phyloP scores from a whole-genome alignment of 2,113 vertebrate genomes.

The Atherinomorus stipes region DNA sequence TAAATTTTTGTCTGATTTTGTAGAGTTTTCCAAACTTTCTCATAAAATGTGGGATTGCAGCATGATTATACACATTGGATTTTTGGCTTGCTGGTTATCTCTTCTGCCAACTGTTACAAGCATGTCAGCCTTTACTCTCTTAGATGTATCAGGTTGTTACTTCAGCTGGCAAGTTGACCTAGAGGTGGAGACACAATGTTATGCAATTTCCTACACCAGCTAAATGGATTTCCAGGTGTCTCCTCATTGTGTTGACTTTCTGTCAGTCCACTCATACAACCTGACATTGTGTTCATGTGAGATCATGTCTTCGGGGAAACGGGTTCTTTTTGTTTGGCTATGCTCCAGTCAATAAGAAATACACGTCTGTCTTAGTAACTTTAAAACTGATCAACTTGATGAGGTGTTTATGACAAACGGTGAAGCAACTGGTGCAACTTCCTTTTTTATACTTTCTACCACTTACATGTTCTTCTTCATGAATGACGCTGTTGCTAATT shows the following conservation, averaged over 20 bases:
- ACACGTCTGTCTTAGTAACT: not conserved
- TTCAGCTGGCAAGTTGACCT: not conserved
- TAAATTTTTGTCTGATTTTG: no score
- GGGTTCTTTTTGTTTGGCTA: not conserved
- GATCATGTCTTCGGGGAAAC: not conserved
- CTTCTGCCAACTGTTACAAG: not conserved
- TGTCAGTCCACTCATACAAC: not conserved
- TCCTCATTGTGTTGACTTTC: not conserved
- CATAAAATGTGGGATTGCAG: no score
- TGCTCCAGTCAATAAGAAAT: not conserved
- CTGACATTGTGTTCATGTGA: constrained; percentile 1
- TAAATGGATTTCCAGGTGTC: not conserved
- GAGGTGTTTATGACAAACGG: not conserved
- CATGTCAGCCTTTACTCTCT: not conserved
- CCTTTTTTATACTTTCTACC: no score
- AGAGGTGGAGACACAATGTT: not conserved
- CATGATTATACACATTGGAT: no score
- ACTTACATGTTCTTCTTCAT: not conserved
- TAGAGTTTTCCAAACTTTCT: no score
- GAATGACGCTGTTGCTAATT: not conserved
- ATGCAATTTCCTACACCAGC: not conserved
- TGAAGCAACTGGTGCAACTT: not conserved
- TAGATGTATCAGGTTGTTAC: not conserved
- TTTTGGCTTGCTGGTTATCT: no score
- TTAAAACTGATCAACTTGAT: not conserved